Conservation (phyloP, 2,888 invertebrate genomes). For the Notodonta ziczac region DNA sequence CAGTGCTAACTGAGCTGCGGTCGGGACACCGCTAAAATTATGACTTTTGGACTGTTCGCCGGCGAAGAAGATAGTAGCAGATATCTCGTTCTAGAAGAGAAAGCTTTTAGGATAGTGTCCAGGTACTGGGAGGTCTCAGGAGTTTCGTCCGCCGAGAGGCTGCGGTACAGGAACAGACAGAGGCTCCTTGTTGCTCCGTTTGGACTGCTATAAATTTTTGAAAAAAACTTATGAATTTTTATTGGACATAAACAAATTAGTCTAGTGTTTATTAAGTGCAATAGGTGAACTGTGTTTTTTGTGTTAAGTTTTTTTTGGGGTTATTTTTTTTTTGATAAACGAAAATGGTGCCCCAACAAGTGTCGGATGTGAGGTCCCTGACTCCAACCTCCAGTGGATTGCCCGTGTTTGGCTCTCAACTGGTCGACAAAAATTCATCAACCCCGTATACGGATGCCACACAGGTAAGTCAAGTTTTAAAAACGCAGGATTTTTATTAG, state of each 20-base stretch:
- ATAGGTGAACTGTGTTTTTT: conserved; percentile 81
- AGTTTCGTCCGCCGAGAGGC: conserved; percentile 73
- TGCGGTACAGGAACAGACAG: conserved; percentile 66
- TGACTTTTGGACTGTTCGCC: conserved; percentile 82
- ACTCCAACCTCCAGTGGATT: conserved; percentile 86
- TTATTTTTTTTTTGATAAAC: conserved; percentile 65
- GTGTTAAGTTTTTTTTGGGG: conserved; percentile 60
- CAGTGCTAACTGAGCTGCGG: conserved; percentile 77
- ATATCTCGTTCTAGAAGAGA: conserved; percentile 75
- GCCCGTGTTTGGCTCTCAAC: conserved; percentile 94
- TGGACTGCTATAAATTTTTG: conserved; percentile 69
- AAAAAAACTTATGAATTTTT: conserved; percentile 48
- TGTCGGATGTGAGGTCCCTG: conserved; percentile 83
- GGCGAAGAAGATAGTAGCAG: conserved; percentile 78
- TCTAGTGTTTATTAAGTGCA: conserved; percentile 71
- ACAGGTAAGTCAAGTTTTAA: conserved; percentile 88
- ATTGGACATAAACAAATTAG: conserved; percentile 59
- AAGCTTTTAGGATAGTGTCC: conserved; percentile 79
- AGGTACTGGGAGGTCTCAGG: conserved; percentile 80
- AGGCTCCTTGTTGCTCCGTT: conserved; percentile 62
- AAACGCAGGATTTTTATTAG: conserved; percentile 13
- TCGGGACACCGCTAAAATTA: conserved; percentile 79
- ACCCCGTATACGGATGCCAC: conserved; percentile 99
- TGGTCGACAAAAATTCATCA: conserved; percentile 94
- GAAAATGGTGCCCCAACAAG: conserved; percentile 91